These are phyloP conservation scores for Pocillopora meandrina DNA, from an alignment of 92 coral and sea anemone genomes.

Conservation along the genomic window DNA sequence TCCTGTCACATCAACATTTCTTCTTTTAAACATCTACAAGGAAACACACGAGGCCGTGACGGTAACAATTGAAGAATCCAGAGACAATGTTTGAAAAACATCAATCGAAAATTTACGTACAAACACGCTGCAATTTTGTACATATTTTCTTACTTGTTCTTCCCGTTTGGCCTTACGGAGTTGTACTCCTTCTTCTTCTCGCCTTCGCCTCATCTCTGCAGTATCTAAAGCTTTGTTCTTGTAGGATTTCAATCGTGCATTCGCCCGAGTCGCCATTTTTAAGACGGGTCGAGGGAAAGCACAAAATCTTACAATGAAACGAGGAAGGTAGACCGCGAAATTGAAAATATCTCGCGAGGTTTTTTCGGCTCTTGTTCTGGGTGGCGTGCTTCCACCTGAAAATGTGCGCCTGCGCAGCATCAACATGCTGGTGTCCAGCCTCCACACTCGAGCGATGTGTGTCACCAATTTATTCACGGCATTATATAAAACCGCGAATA, in stretches of 20 bases:
- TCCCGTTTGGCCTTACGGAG: conserved; percentile 97
- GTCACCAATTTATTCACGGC: too few relatives aligned
- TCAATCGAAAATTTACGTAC: conserved; percentile 2
- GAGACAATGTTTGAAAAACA: neutral
- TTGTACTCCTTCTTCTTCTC: conserved; percentile 99
- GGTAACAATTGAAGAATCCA: neutral
- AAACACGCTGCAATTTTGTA: conserved; percentile 11
- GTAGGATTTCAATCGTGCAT: conserved; percentile 94
- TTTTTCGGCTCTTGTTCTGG: conserved; percentile 48
- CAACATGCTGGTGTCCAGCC: conserved; percentile 17
- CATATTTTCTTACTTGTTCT: conserved; percentile 76
- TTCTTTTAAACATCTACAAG: conserved; percentile 90
- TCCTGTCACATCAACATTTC: conserved; percentile 79
- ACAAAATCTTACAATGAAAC: conserved; percentile 19
- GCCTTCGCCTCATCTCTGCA: conserved; percentile 94
- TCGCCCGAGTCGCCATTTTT: conserved; percentile 86
- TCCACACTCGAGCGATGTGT: neutral
- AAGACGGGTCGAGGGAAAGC: conserved; percentile 44
- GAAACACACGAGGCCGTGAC: neutral
- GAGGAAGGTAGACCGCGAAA: conserved; percentile 39
- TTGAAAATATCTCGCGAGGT: conserved; percentile 27
- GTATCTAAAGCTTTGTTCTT: conserved; percentile 95
- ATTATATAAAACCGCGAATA: too few relatives aligned
- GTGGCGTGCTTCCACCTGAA: conserved; percentile 78
- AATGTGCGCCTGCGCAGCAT: conserved; percentile 65